phyloP scores from a whole-genome alignment of 1,140 invertebrate genomes.

The Bombus ignitus region DNA sequence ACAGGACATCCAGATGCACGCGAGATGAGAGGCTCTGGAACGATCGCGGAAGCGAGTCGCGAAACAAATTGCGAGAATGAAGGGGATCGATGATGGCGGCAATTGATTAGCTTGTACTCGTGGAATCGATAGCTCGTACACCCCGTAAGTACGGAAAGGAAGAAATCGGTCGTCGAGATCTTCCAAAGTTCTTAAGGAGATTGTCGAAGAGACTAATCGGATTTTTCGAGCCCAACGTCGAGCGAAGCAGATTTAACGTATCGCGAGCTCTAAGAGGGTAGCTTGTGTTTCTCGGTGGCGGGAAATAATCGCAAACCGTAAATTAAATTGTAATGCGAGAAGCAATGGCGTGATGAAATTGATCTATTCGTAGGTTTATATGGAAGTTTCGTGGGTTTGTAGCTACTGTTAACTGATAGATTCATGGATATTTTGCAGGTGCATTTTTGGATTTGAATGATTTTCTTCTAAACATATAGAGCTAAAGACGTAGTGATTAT shows the following conservation, averaged over 20 bases:
- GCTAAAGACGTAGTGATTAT: no score
- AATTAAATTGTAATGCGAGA: neutral
- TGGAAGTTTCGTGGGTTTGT: no score
- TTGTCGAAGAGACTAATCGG: conserved; percentile 29
- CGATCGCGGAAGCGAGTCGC: conserved; percentile 23
- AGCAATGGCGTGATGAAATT: no score
- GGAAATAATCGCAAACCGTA: neutral
- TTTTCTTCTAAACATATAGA: no score
- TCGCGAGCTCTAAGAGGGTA: neutral
- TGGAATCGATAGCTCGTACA: neutral
- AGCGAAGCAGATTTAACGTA: conserved; percentile 9
- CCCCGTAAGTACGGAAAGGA: neutral
- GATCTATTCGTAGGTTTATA: no score
- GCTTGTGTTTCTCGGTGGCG: neutral
- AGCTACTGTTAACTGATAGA: no score
- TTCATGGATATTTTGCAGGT: no score
- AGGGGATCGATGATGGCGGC: conserved; percentile 9
- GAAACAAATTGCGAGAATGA: conserved; percentile 46
- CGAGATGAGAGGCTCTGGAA: neutral
- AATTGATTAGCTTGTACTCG: conserved; percentile 33
- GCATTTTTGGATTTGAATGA: neutral
- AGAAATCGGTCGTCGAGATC: neutral
- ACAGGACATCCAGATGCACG: neutral
- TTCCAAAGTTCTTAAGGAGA: conserved; percentile 15
- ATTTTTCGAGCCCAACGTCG: conserved; percentile 6